Base-by-base conservation (phyloP, 2,888 invertebrate species). In the Pheosia tremula region DNA sequence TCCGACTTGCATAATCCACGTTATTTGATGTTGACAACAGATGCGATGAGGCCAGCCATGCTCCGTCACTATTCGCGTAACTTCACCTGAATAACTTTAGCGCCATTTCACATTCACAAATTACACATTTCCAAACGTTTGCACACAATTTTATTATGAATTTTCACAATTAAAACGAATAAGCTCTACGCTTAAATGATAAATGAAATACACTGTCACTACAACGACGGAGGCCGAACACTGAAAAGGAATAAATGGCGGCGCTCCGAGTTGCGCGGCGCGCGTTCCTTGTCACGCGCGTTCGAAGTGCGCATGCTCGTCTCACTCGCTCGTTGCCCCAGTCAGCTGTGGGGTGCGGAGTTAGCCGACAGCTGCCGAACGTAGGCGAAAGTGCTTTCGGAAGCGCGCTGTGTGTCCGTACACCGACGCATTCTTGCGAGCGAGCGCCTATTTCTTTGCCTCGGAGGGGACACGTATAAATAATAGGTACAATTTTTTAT, bases 271-370 rank as follows among this genome's bases (percentile, higher is more conserved):
- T 78, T 89, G 90, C 89, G 90, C 88, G 87, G 80, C 62, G 77
- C 79, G 84, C 82, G 69, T 71, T 83, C 85, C 74, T 74, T 80
- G 68, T 85, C 74, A 74, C 79, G 65, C 78, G 66, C 82, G 72
- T 62, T 64, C 58, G 63, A 43, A 41, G 38, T 57, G 63, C 67
- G 71, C 73, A 74, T 71, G 61, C 61, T 71, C 61, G 68, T 87
- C 89, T 83, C 88, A 73, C 81, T 91, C 85, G 67, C 78, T 60
- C 88, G 56, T 79, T 80, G 80, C 75, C 77, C 77, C 85, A 85
- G 91, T 93, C 94, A 94, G 94, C 94, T 94, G 94, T 91, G 84
- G 88, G 84, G 86, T 79, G 83, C 93, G 91, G 86, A 80, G 79
- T 78, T 68, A 65, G 77, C 86, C 94, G 94, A 91, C 67, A 65